Evolutionary conservation across 2,113 vertebrate genomes (phyloP).

Genomic region (Varanus salvator): DNA sequence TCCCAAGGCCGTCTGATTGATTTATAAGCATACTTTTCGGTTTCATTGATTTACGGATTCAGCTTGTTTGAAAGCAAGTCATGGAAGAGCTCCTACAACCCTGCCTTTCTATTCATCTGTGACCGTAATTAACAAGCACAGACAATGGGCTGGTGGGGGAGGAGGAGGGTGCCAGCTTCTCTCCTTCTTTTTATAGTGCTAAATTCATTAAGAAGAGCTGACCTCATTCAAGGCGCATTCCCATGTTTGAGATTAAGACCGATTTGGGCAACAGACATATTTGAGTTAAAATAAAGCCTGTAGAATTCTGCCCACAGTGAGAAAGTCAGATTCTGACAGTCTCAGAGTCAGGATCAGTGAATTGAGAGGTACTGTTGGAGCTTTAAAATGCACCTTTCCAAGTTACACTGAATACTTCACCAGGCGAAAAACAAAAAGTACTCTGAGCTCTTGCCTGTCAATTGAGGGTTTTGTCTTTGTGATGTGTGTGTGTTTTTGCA

Average conservation of each 20-base stretch:
- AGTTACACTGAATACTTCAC: not conserved
- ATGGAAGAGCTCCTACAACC: constrained; percentile 5
- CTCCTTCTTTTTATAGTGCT: constrained; percentile 10
- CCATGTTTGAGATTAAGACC: constrained; percentile 18
- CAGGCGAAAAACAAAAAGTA: no score
- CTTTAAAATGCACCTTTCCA: not conserved
- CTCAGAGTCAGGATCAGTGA: no score
- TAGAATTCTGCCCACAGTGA: no score
- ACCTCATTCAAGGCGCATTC: constrained; percentile 34
- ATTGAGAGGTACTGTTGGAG: not conserved
- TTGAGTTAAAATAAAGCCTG: not conserved
- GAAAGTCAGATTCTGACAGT: not conserved
- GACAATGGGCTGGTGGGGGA: not conserved
- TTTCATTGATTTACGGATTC: constrained; percentile 48
- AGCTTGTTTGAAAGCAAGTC: constrained; percentile 31
- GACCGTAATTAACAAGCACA: constrained; percentile 40
- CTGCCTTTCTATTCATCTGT: constrained; percentile 30
- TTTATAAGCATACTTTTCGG: constrained; percentile 45
- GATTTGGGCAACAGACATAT: constrained; percentile 16
- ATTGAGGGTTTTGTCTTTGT: not conserved
- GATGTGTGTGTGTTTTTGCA: not conserved
- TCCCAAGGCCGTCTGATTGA: constrained; percentile 27
- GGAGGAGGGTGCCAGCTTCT: not conserved
- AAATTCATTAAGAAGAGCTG: constrained; percentile 26
- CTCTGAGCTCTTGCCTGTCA: not conserved